phyloP scores from a whole-genome alignment of 2,888 invertebrate species.

The Orchesella flavescens region DNA sequence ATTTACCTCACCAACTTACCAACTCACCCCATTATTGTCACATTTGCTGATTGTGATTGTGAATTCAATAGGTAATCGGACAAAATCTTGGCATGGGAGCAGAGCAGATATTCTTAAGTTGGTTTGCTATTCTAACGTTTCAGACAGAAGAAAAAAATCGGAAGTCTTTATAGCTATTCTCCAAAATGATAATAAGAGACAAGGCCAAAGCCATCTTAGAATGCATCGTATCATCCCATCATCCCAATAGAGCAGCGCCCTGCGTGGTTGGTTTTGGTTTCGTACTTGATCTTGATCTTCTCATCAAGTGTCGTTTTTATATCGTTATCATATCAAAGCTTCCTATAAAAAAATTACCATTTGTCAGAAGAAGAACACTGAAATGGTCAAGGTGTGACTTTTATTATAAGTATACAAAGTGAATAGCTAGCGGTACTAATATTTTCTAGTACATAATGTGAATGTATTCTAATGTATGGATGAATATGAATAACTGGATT shows the following conservation, averaged over 20 bases:
- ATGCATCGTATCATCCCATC: conserved; percentile 20
- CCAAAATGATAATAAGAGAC: conserved; percentile 23
- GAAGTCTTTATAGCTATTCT: conserved; percentile 30
- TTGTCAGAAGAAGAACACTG: not conserved
- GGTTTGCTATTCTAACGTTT: not conserved
- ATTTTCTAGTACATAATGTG: not conserved
- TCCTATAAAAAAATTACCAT: conserved; percentile 1
- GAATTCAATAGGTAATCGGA: not conserved
- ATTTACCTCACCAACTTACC: too few species aligned
- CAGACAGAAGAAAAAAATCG: conserved; percentile 40
- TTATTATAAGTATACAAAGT: not conserved
- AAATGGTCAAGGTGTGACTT: conserved; percentile 32
- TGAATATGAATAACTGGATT: conserved; percentile 5
- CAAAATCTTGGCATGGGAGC: not conserved
- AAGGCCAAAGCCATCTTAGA: conserved; percentile 37
- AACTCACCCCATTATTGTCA: conserved; percentile 8
- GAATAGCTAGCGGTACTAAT: not conserved
- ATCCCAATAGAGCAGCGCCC: not conserved
- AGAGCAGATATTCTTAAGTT: not conserved
- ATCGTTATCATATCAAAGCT: conserved; percentile 22
- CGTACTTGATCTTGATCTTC: conserved; percentile 6
- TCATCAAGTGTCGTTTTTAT: not conserved
- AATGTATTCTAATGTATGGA: not conserved
- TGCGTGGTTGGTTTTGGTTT: conserved; percentile 29
- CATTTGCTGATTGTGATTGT: not conserved